These are phyloP conservation scores for Pasiphila rectangulata DNA, from an alignment of 2,888 invertebrate genomes.

Conservation along the genomic window DNA sequence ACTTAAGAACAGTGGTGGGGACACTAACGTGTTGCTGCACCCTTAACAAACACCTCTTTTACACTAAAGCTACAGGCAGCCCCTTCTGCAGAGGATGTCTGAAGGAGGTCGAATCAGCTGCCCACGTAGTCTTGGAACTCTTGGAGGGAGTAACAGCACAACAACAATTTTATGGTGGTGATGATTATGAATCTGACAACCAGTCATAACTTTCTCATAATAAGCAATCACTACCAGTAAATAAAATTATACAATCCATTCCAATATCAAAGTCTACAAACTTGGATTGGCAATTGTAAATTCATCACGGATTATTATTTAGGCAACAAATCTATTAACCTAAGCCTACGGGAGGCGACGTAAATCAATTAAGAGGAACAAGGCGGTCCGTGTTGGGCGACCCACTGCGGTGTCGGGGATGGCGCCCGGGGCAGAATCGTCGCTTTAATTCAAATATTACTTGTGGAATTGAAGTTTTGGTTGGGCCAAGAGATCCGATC, in stretches of 20 bases:
- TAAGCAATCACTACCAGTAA: too few species aligned
- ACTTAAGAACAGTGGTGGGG: too few species aligned
- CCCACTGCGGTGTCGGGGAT: constrained; percentile 67
- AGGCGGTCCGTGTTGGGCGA: constrained; percentile 63
- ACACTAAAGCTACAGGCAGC: too few species aligned
- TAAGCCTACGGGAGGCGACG: constrained; percentile 56
- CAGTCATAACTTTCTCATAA: too few species aligned
- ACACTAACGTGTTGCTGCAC: too few species aligned
- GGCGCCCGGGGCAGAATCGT: constrained; percentile 60
- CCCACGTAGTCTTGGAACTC: too few species aligned
- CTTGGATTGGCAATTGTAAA: constrained; percentile 58
- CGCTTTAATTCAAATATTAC: constrained; percentile 75
- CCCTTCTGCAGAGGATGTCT: too few species aligned
- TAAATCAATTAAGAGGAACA: constrained; percentile 75
- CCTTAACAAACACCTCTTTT: too few species aligned
- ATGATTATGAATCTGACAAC: too few species aligned
- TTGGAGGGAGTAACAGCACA: too few species aligned
- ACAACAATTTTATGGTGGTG: too few species aligned
- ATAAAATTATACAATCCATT: neutral
- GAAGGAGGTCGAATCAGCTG: too few species aligned
- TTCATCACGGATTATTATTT: constrained; percentile 67
- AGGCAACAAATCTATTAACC: constrained; percentile 72
- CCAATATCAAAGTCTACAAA: constrained; percentile 26
- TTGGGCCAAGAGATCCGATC: constrained; percentile 41
- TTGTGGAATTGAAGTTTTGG: constrained; percentile 66